Base-by-base conservation (phyloP, 2,113 vertebrate species). In the Lycocorax pyrrhopterus region DNA sequence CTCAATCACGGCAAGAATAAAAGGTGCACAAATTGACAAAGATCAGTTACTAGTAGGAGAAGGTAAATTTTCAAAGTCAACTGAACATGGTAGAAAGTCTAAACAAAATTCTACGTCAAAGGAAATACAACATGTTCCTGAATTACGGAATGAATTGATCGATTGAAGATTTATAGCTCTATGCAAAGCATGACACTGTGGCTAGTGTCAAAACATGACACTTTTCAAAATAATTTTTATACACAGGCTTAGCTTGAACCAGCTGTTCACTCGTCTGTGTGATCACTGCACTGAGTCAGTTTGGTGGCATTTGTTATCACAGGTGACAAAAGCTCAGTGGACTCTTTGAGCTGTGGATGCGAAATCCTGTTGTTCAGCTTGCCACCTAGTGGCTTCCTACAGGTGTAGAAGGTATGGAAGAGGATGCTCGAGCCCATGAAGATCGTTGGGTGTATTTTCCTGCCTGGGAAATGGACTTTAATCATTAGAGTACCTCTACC, bases 381-480 rank as follows among this genome's bases (percentile, higher is more conserved):
- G 96, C 91, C 94, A 95, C 71, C 95, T 96, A 93, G 81, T 67
- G 96, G 95, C 27, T 80, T 66, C 55, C 55, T 66, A 22, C 55
- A 33, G 43, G 13, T 35, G 67, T 4, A 47, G 60, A 58, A 59
- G 27, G 29, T 18, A 35, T 2, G 41, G 64, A 60, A 60, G 33
- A 81, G n/a, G 52, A 75, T 64, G 62, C 37, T 41, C 19, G 19
- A 67, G 56, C 44, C 49, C 32, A 15, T 15, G 29, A 78, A 89
- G 30, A 73, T 49, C 7, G 55, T 69, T 39, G 12, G 5, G 15
- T 90, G 5, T 41, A 62, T 77, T 75, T 84, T 76, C 58, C 69
- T 68, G 32, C 15, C 46, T 37, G 41, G 56, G 77, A 81, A 86
- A 93, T 37, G 35, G 47, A 89, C 60, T 89, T 63, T 25, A 77